Evolutionary conservation across 2,113 vertebrate genomes (phyloP), one percentile per base, ranked within the genome.

Genomic region (Prochilodus magdalenae): DNA sequence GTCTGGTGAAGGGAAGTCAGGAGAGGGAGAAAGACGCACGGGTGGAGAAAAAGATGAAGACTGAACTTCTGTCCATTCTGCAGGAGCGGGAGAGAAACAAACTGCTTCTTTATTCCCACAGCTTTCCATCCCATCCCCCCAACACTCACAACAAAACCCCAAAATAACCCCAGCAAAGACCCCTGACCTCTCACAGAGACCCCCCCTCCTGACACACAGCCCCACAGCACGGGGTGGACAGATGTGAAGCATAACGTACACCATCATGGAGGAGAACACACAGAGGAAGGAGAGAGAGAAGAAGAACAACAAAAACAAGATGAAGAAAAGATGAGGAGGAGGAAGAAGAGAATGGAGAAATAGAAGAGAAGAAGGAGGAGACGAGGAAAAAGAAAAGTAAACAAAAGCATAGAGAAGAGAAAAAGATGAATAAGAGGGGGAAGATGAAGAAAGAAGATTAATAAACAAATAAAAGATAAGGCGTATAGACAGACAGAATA

Each of bases 71-170:
- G 14, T 60, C 29, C 30, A 20, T 20, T 1, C 13, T 60, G 57
- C 11, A 3, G 53, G 24, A 60, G 53, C 15, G 20, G n/a, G 11
- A 60, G 57, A 60, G 57, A 11, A 26, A 60, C 1, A 24, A 26
- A 24, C 10, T 15, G 5, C n/a, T 60, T 60, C 60, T 5, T 63
- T 22, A 76, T 29, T 51, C 27, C 20, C 13, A 36, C 27, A 76
- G 73, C 24, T 55, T 49, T 22, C 1, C 1, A 16, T 13, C 40
- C n/a, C 75, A 12, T 13, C 49, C 73, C 22, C 57, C 57, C 57
- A 59, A 3, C 80, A 81, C 16, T 22, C 73, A 71, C 65, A 82
- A 70, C 65, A 71, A 47, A 63, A 36, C 66, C 36, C 81, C 27
- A 77, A 71, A 60, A 77, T 71, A 77, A 69, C 81, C 66, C 60